Conservation (phyloP, 2,797 vertebrate species). For the Anableps anableps region DNA sequence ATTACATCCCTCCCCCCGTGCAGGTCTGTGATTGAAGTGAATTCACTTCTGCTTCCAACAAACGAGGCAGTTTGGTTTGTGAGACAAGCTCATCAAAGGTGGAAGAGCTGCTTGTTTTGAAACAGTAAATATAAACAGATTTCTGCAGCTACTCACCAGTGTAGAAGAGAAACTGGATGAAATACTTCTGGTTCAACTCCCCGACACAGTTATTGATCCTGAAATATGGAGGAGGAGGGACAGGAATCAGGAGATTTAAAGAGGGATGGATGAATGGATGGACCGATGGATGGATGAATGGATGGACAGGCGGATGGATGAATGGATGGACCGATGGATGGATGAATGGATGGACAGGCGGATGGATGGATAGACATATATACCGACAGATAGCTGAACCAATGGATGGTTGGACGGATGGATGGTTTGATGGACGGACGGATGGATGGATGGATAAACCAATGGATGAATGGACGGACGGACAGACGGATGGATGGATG, state of each 20-base stretch:
- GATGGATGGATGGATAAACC: no score
- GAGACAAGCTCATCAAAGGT: not conserved
- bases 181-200: slow-evolving; percentile 88
- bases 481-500: no score
- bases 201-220: slow-evolving; percentile 90
- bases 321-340: not conserved
- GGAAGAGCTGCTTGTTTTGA: not conserved
- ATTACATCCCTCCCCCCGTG: no score
- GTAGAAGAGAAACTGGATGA: slow-evolving; percentile 89
- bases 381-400: not conserved
- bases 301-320: not conserved
- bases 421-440: no score
- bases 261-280: not conserved
- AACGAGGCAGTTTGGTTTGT: not conserved
- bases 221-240: slow-evolving; percentile 2
- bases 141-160: slow-evolving; percentile 72
- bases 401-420: not conserved
- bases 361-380: no score
- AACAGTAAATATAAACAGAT: no score
- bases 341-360: no score
- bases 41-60: not conserved
- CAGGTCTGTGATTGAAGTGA: no score
- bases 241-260: not conserved
- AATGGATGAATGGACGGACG: not conserved
- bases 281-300: not conserved